Evolutionary conservation across 2,888 invertebrate genomes (phyloP), one percentile per base, ranked within the genome.

Genomic region (Mythimna lalbum): DNA sequence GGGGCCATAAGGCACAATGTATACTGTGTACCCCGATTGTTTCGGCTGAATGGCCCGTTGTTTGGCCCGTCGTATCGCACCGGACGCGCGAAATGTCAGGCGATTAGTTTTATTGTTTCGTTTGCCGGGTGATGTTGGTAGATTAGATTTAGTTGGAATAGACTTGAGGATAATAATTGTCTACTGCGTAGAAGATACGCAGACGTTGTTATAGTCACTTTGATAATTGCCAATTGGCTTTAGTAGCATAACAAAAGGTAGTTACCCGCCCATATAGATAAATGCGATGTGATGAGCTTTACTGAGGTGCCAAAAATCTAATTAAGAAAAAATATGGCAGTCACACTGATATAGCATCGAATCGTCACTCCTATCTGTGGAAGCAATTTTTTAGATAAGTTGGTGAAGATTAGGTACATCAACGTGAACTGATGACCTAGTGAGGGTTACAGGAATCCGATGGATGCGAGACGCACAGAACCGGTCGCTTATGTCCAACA

Each of bases 1-100:
- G 80, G 81, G 80, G 82, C 73, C 71, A 78, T 81, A 85, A 71
- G 81, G 84, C 78, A 90, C 90, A 90, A 90, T 90, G 91, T 91
- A 88, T 78, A 83, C 65, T 78, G 75, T 85, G 87, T 83, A 82
- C 67, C 65, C 55, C 80, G 59, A 83, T 86, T 86, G 86, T 86
- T 85, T 71, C 80, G 77, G 68, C 79, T 87, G 77, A 89, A 88
- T 86, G 83, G 82, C 9, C 80, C 80, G 74, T 86, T 90, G 89
- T 89, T 76, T 56, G 50, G 31, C 49, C 59, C 21, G 49, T 36
- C 84, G 80, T 90, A 90, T 87, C 88, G 86, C 76, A 85, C 90
- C 90, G 90, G 90, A 90, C 87, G 89, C 78, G 80, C 67, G 74
- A 70, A 70, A 70, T 67, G 78, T 83, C 77, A 80, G 77, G 72